phyloP scores from a whole-genome alignment of 2,888 invertebrate species.

The Tortrix viridana region DNA sequence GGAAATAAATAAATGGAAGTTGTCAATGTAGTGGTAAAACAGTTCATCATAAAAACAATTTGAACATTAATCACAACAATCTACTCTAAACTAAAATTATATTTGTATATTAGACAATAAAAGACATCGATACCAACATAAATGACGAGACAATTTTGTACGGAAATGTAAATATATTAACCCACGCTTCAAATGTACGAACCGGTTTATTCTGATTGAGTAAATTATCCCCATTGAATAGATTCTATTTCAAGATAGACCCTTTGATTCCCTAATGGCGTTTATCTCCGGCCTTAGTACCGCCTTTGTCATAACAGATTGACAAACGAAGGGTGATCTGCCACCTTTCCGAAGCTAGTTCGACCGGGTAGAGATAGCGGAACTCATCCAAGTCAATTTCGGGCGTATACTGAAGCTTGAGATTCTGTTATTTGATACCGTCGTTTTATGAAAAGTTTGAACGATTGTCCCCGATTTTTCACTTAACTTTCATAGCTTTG shows the following conservation, averaged over 20 bases:
- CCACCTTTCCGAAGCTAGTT: slow-evolving; percentile 21
- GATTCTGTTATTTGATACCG: neutral
- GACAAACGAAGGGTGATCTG: slow-evolving; percentile 28
- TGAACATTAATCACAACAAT: no score
- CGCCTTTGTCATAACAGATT: slow-evolving; percentile 35
- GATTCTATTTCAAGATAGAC: slow-evolving; percentile 32
- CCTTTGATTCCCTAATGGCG: slow-evolving; percentile 33
- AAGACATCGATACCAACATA: no score
- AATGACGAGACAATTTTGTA: no score
- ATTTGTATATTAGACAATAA: no score
- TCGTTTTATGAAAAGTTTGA: neutral
- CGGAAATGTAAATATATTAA: no score
- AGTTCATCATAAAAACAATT: no score
- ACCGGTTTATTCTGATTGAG: slow-evolving; percentile 33
- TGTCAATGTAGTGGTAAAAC: no score
- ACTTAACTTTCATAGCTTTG: no score
- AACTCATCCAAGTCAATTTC: slow-evolving; percentile 14
- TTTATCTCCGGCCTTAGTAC: slow-evolving; percentile 23
- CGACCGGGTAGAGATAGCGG: slow-evolving; percentile 5
- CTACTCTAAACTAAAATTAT: no score
- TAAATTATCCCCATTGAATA: slow-evolving; percentile 35
- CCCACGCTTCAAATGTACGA: neutral
- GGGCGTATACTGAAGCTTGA: neutral
- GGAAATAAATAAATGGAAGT: no score
- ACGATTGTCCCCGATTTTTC: neutral